These are phyloP conservation scores for Conistra vaccinii DNA, from an alignment of 2,888 invertebrate genomes.

Conservation along the genomic window DNA sequence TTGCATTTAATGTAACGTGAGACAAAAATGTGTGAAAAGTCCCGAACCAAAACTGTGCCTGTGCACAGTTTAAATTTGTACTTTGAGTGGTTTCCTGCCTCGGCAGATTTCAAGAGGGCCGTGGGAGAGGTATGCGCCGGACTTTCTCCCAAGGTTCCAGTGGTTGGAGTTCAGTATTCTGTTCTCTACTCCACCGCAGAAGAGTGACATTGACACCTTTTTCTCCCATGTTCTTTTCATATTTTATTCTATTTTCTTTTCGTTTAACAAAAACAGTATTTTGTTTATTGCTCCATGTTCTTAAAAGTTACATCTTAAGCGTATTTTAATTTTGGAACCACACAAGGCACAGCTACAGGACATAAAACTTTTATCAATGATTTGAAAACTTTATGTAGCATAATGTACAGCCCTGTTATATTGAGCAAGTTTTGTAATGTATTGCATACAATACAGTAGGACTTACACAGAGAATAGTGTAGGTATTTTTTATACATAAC, in stretches of 20 bases:
- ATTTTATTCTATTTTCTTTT: background rate
- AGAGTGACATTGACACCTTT: constrained; percentile 82
- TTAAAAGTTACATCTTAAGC: background rate
- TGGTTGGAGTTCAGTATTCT: constrained; percentile 84
- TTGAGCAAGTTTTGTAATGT: constrained; percentile 1
- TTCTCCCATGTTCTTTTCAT: constrained; percentile 53
- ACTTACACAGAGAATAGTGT: too few relatives aligned
- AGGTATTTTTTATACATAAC: too few relatives aligned
- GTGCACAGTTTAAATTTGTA: constrained; percentile 71
- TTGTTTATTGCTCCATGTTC: background rate
- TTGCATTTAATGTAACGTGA: constrained; percentile 71
- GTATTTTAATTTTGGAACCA: constrained; percentile 1
- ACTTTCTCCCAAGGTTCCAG: constrained; percentile 71
- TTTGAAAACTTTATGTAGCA: constrained; percentile 37
- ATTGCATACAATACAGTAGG: too few relatives aligned
- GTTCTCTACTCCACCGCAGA: constrained; percentile 84
- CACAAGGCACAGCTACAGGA: background rate
- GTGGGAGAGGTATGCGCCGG: constrained; percentile 78
- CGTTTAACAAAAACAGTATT: background rate
- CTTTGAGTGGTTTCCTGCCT: constrained; percentile 55
- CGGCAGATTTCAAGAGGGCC: constrained; percentile 72
- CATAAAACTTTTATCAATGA: constrained; percentile 13
- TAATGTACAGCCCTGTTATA: background rate
- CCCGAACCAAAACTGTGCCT: constrained; percentile 70
- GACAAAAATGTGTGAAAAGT: constrained; percentile 67